These are phyloP conservation scores for Grallaria varia DNA, from an alignment of 2,113 vertebrate genomes.

Conservation along the genomic window DNA sequence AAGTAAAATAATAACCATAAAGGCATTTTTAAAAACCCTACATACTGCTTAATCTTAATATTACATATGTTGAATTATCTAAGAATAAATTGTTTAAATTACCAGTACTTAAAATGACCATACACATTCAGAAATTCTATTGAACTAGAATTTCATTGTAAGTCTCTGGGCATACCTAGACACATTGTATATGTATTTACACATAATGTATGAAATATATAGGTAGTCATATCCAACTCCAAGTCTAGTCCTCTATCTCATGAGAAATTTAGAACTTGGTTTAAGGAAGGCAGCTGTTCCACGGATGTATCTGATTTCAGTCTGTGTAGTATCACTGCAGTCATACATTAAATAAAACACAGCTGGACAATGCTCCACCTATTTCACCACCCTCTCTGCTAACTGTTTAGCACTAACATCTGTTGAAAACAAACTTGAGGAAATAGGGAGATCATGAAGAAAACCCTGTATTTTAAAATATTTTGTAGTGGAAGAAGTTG, in stretches of 20 bases:
- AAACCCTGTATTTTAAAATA: neutral
- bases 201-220: neutral
- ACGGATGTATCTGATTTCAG: constrained; percentile 58
- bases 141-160: neutral
- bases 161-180: neutral
- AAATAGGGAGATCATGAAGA: neutral
- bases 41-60: neutral
- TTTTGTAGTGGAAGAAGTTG: neutral
- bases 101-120: neutral
- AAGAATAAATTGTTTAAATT: neutral
- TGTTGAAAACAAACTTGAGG: constrained; percentile 29
- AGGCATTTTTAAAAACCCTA: neutral
- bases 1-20: neutral
- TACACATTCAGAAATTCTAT: neutral
- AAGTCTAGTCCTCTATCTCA: constrained; percentile 29
- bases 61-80: neutral
- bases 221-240: neutral
- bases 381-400: constrained; percentile 55
- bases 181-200: neutral
- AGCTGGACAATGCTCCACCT: constrained; percentile 58
- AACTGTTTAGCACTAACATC: constrained; percentile 58
- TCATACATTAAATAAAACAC: constrained; percentile 59
- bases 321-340: constrained; percentile 54
- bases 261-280: constrained; percentile 50
- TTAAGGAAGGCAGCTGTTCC: constrained; percentile 52